These are phyloP conservation scores for Deroptyus accipitrinus DNA, from an alignment of 2,113 vertebrate genomes.

Conservation along the genomic window DNA sequence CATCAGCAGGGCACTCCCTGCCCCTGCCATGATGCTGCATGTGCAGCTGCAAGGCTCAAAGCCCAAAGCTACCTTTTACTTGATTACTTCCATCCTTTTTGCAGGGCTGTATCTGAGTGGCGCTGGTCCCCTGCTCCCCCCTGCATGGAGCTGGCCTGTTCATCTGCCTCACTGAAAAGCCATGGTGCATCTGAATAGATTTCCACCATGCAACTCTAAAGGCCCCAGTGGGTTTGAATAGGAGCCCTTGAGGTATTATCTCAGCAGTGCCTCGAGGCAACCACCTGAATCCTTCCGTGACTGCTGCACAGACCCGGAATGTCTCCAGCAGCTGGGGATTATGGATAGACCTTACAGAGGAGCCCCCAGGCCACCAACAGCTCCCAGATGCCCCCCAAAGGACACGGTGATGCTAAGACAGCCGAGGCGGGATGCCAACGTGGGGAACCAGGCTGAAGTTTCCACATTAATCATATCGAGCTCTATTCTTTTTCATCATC, in stretches of 20 bases:
- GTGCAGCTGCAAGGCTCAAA: not conserved
- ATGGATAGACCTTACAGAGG: not conserved
- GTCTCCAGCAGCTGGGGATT: not conserved
- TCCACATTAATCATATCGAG: conserved; percentile 57
- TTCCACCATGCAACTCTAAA: not conserved
- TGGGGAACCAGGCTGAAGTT: conserved; percentile 33
- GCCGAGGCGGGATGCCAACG: not conserved
- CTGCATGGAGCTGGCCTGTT: not conserved
- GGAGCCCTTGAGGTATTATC: conserved; percentile 50
- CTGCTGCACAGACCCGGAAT: not conserved
- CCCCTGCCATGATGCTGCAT: not conserved
- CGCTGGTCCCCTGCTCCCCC: not conserved
- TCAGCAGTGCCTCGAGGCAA: conserved; percentile 44
- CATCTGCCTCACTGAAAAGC: not conserved
- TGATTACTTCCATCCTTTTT: not conserved
- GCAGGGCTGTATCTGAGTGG: not conserved
- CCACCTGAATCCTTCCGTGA: conserved; percentile 48
- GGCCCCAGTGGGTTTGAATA: conserved; percentile 29
- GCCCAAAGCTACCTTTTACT: not conserved
- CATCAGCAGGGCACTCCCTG: not conserved
- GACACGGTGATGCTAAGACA: not conserved
- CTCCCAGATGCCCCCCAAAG: not conserved
- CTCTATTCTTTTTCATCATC: conserved; percentile 59
- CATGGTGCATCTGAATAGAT: not conserved
- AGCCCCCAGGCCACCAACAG: not conserved